Conservation (phyloP, 2,797 vertebrate genomes). For the Arvicola amphibius region DNA sequence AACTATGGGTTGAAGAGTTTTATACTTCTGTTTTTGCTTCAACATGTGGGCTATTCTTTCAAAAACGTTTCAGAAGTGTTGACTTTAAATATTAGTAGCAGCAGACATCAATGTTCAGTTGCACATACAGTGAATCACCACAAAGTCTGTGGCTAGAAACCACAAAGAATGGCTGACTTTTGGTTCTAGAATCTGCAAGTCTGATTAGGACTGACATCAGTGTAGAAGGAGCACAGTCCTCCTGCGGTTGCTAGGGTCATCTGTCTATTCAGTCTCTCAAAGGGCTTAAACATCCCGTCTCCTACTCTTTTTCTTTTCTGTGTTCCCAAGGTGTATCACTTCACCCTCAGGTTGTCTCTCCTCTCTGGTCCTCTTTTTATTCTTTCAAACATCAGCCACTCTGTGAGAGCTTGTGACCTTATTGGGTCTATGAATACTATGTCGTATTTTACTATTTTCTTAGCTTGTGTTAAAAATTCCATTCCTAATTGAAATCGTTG, state of each 20-base stretch:
- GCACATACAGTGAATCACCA: not conserved
- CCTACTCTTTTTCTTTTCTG: not conserved
- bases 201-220: not conserved
- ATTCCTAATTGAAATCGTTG: not conserved
- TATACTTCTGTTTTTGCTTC: not conserved
- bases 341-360: not conserved
- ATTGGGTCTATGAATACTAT: no score
- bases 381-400: not conserved
- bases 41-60: not conserved
- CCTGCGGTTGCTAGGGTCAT: accelerated
- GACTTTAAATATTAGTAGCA: not conserved
- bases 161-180: not conserved
- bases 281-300: not conserved
- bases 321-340: not conserved
- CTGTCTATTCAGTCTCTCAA: not conserved
- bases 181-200: not conserved
- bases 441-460: not conserved
- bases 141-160: not conserved
- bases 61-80: not conserved
- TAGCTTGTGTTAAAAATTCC: not conserved
- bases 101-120: not conserved
- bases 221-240: no score
- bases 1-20: not conserved
- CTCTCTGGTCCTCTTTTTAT: not conserved
- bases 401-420: not conserved